phyloP scores from a whole-genome alignment of 2,113 vertebrate species.

The Morone saxatilis region DNA sequence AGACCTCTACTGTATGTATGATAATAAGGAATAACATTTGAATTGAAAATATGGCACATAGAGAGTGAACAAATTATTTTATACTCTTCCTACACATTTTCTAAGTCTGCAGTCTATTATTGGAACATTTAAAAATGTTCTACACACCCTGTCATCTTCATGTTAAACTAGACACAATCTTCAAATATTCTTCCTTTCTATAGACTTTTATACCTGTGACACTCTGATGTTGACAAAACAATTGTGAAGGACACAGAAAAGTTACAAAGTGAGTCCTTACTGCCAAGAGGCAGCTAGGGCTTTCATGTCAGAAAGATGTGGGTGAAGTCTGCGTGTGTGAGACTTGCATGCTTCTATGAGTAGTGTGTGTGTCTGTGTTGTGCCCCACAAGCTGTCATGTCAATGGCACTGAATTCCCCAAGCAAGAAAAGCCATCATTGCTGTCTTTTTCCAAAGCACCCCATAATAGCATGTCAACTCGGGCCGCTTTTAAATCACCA shows the following conservation, averaged over 20 bases:
- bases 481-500: constrained; percentile 59
- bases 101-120: not conserved
- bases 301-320: constrained; percentile 33
- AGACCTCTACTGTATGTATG: not conserved
- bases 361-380: not conserved
- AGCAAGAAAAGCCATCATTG: constrained; percentile 48
- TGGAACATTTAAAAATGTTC: not conserved
- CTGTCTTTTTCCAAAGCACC: constrained; percentile 41
- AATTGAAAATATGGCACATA: constrained; percentile 29
- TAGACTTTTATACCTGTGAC: constrained; percentile 3
- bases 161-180: not conserved
- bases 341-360: constrained; percentile 10
- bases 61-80: not conserved
- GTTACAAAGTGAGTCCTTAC: constrained; percentile 40
- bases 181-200: not conserved
- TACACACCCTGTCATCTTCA: not conserved
- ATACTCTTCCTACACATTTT: not conserved
- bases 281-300: constrained; percentile 37
- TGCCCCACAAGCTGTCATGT: constrained; percentile 25
- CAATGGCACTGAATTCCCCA: constrained; percentile 29
- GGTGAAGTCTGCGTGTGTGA: constrained; percentile 6
- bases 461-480: constrained; percentile 57
- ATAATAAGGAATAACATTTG: constrained; percentile 13
- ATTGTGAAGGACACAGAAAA: constrained; percentile 26
- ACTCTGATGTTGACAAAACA: constrained; percentile 52